Evolutionary conservation across 1,140 invertebrate species (phyloP), one percentile per base, ranked within the genome.

Genomic region (Brachionus paranguensis): DNA sequence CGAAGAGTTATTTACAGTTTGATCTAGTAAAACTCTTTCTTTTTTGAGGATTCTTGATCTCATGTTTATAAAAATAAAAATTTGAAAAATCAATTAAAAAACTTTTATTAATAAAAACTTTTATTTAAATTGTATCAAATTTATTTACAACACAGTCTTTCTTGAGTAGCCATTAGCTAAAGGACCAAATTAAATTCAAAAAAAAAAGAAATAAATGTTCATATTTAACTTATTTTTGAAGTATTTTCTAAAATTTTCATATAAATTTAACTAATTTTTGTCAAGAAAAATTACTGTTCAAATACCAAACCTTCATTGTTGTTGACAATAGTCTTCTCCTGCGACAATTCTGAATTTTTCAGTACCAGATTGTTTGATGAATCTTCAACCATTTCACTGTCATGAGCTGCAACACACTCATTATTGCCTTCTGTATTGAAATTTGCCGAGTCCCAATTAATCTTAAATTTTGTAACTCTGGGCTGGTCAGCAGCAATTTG

Each of bases 391-490:
- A 81, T 81, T 37, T 81, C 78, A 64, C 29, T 68, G 37, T 81
- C 78, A 8, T 79, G 78, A n/a, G 50, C 43, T 64, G 41, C 12
- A 20, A 10, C 64, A 10, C 41, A 12, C 33, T 60, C 64, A 11
- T 5, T 20, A 47, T 37, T 81, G 6, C 53, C 68, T 24, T 60
- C 53, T 20, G 53, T 1, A 20, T 27, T 60, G 10, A 20, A 60
- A 43, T 72, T 81, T 5, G 53, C 29, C 20, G 78, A 64, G 24
- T 83, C 81, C 83, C 83, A 84, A 27, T 74, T 72, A 10, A 84
- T 78, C 70, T 55, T 65, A 45, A 84, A 84, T 84, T 55, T 84
- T 8, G 83, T 84, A 7, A 84, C 83, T 60, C 83, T 53, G 14
- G 83, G 83, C 74, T 84, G 65, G 64, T 72, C 83, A 11, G 68